Evolutionary conservation across 2,797 vertebrate genomes (phyloP).

Genomic region (Psittacula echo): DNA sequence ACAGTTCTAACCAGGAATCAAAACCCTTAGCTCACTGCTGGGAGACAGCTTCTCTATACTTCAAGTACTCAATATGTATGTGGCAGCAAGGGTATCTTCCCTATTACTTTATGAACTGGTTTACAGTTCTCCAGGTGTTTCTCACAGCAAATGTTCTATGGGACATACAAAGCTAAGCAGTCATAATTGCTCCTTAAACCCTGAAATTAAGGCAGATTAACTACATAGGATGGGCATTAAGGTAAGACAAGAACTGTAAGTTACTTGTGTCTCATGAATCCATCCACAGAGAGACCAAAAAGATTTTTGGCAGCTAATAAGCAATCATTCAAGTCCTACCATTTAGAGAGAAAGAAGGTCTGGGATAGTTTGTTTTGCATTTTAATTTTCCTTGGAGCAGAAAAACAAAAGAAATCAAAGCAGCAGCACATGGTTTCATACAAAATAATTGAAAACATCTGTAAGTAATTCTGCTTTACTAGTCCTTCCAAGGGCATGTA

Average conservation of each 20-base stretch:
- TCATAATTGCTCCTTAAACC: neutral
- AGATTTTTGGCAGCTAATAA: neutral
- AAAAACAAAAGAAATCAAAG: slow-evolving; percentile 69
- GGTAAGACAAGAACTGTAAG: neutral
- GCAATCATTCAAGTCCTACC: neutral
- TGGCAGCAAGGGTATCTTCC: neutral
- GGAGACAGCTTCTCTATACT: neutral
- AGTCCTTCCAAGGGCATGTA: slow-evolving; percentile 56
- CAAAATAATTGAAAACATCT: slow-evolving; percentile 71
- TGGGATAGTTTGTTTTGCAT: neutral
- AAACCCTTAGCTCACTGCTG: neutral
- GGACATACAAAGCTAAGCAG: neutral
- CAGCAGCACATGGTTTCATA: slow-evolving; percentile 52
- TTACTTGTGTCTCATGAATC: neutral
- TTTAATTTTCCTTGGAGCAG: slow-evolving; percentile 63
- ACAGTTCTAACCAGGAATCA: neutral
- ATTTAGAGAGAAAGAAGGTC: slow-evolving; percentile 7
- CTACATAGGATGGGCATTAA: neutral
- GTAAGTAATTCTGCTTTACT: slow-evolving; percentile 63
- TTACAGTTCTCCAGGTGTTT: neutral
- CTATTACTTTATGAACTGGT: neutral
- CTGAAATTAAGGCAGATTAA: slow-evolving; percentile 1
- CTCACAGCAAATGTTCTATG: neutral
- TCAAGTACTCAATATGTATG: neutral
- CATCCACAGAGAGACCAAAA: neutral